Conservation (phyloP, 2,888 invertebrate species). For the Drosophila nr. medialis region DNA sequence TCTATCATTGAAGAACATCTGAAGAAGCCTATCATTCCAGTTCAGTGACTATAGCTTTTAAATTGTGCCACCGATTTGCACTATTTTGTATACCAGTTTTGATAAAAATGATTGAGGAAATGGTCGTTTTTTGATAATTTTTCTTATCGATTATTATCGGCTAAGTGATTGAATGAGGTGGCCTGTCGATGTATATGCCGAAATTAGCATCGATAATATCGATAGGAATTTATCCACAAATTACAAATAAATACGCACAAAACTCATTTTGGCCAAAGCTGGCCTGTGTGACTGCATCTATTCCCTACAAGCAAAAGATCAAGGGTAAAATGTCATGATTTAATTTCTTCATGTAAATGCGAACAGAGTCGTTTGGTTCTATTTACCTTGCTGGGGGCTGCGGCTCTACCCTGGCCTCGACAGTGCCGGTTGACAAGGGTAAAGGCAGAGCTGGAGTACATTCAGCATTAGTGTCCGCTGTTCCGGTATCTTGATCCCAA, state of each 20-base stretch:
- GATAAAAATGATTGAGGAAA: neutral
- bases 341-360: neutral
- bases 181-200: neutral
- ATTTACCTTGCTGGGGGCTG: slow-evolving; percentile 74
- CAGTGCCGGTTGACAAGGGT: neutral
- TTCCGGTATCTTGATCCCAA: neutral
- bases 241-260: neutral
- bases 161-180: neutral
- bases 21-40: neutral
- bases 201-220: neutral
- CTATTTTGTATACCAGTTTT: neutral
- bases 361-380: neutral
- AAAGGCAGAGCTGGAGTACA: neutral
- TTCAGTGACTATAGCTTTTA: neutral
- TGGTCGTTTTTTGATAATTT: neutral
- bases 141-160: neutral
- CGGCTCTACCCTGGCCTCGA: slow-evolving; percentile 20
- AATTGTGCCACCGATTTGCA: neutral
- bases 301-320: neutral
- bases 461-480: slow-evolving; percentile 3
- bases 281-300: neutral
- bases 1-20: neutral
- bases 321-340: neutral
- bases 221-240: neutral
- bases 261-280: neutral